Base-by-base conservation (phyloP, 2,888 invertebrate species). In the Darwinula stevensoni region DNA sequence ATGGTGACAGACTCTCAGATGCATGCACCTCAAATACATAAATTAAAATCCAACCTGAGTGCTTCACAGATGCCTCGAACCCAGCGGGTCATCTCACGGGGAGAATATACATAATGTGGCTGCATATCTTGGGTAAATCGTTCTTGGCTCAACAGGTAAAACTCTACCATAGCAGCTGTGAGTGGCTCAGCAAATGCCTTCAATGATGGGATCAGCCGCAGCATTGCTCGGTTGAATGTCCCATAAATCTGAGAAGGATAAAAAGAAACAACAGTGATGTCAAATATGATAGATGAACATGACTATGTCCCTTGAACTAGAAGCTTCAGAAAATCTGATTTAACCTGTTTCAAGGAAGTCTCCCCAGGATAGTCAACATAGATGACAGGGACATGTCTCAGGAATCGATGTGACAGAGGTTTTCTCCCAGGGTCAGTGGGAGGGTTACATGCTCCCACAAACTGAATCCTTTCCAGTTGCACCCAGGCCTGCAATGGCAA, bases 351-450 rank as follows among this genome's bases (percentile, higher is more conserved):
- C 13, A 97, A 61, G 1, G 94, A 97, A 0, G 78, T 76, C 53
- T 91, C 86, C 37, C 94, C 97, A 3, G 97, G 97, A 52, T 99
- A 97, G 55, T 97, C 97, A 29, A 99, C 97, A 51, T 97, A 97
- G 40, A 97, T 82, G 31, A 97, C 82, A 2, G 97, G 94, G 6
- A 97, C 94, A 49, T 99, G 97, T 2, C 97, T 53, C 39, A 63
- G 51, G 50, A 76, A 72, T 45, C 72, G 54, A 52, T 82, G 78
- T 26, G 86, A 82, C 4, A 91, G 60, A 3, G 88, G 88, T 52
- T 94, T 94, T 39, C 94, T 66, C 26, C 94, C 94, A 2, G 94
- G 94, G 61, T 97, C 97, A 3, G 97, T 97, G 1, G 97, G 97
- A 18, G 97, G 97, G 60, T 97, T 97, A 54, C 97, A 99, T 36